Base-by-base conservation (phyloP, 2,888 invertebrate species). In the Drosophila histrio region DNA sequence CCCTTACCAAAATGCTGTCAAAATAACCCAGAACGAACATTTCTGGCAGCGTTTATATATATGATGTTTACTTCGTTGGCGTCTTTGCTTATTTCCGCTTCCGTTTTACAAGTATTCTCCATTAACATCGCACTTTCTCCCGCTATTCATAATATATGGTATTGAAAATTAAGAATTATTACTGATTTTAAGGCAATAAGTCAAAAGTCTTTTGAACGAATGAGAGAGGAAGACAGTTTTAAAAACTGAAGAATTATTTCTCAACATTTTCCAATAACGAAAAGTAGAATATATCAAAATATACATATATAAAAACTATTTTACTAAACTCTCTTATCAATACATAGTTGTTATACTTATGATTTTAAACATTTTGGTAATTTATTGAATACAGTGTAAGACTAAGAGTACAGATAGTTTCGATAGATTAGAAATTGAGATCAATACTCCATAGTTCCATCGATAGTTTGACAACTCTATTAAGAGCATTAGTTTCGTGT, bases 41-140 rank as follows among this genome's bases (percentile, higher is more conserved):
- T 49, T 53, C 39, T 39, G 39, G 44, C 49, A 39, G 34, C 26
- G n/a, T n/a, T n/a, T 41, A 60, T 56, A 67, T 70, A 53, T 58
- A 64, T 71, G 50, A 61, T 75, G 30, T 46, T 62, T 62, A 44
- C 46, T 50, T 59, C 38, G 32, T 62, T 69, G 39, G 4, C 47
- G 58, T 61, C 38, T 50, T 50, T 66, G 69, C 66, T 71, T 70
- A 66, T 60, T 70, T 80, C 72, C 77, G 72, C 58, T 80, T 87
- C 82, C 85, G 80, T 60, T 77, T 76, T 77, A 88, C 89, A 89
- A 86, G 89, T 61, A 81, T 86, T 82, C 68, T 72, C 87, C 83
- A 88, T 89, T 89, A 87, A 79, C 63, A 59, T 49, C 13, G 15
- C 50, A 62, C 26, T 66, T 64, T 61, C 43, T 47, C 9, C 21